Evolutionary conservation across 2,888 invertebrate genomes (phyloP).

Genomic region (Listrodromus nycthemerus): DNA sequence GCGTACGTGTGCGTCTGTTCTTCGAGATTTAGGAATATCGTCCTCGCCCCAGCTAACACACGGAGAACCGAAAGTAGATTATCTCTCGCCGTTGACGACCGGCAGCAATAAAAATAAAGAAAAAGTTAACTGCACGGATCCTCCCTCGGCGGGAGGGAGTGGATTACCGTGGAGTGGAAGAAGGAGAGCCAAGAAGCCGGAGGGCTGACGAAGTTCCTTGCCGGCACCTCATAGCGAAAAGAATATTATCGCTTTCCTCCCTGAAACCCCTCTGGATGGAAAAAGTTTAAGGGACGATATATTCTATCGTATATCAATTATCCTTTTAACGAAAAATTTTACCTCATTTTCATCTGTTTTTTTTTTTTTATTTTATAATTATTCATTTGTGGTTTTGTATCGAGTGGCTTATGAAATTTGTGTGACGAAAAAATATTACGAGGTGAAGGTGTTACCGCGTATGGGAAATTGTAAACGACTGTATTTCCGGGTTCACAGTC

Average conservation of each 20-base stretch:
- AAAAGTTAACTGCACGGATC: slow-evolving; percentile 13
- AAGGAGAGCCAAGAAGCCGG: slow-evolving; percentile 10
- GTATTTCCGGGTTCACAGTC: too few relatives aligned
- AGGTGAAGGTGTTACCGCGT: too few relatives aligned
- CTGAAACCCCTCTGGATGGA: not conserved
- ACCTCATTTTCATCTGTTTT: too few relatives aligned
- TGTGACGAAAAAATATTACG: too few relatives aligned
- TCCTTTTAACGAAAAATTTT: too few relatives aligned
- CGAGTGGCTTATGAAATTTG: too few relatives aligned
- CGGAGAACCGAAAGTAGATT: slow-evolving; percentile 22
- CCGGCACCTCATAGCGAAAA: slow-evolving; percentile 26
- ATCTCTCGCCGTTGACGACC: slow-evolving; percentile 1
- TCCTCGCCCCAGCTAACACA: slow-evolving; percentile 25
- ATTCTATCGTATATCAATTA: too few relatives aligned
- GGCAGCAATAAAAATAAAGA: not conserved
- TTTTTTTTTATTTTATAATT: too few relatives aligned
- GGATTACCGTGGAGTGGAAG: slow-evolving; percentile 35
- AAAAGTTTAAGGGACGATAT: too few relatives aligned
- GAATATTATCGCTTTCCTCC: not conserved
- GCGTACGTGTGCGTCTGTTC: slow-evolving; percentile 2
- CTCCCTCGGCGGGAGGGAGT: slow-evolving; percentile 3
- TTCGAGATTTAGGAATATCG: slow-evolving; percentile 36
- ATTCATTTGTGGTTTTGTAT: too few relatives aligned
- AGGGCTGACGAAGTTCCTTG: slow-evolving; percentile 7
- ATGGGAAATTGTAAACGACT: too few relatives aligned